Conservation (phyloP, 1,140 invertebrate genomes). For the Triops cancriformis region DNA sequence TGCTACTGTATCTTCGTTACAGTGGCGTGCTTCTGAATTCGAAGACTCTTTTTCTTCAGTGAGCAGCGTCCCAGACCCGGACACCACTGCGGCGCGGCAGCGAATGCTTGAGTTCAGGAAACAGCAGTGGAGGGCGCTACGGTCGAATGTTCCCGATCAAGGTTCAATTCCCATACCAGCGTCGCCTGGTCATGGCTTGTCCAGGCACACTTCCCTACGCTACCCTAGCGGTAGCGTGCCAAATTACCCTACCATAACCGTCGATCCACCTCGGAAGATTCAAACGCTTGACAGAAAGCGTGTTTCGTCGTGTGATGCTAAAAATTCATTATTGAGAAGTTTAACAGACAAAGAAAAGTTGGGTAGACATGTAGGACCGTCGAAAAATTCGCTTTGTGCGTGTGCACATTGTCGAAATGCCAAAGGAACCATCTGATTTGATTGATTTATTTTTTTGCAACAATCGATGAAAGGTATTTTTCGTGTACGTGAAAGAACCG, state of each 20-base stretch:
- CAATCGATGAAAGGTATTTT: too few relatives aligned
- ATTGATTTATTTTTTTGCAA: neutral
- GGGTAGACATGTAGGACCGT: conserved; percentile 63
- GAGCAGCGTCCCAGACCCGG: neutral
- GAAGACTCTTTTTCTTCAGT: neutral
- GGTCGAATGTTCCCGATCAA: neutral
- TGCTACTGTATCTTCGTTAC: conserved; percentile 8
- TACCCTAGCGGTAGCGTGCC: neutral
- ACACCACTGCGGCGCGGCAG: neutral
- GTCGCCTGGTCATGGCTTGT: too few relatives aligned
- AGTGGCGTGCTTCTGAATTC: conserved; percentile 14
- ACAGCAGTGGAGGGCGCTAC: conserved; percentile 19
- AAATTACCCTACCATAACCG: conserved; percentile 29
- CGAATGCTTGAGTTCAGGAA: conserved; percentile 20
- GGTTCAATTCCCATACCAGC: neutral
- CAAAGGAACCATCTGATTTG: neutral
- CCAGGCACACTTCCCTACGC: neutral
- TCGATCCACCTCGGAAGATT: conserved; percentile 33
- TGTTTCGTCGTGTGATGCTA: too few relatives aligned
- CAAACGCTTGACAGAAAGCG: neutral
- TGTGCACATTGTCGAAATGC: conserved; percentile 55
- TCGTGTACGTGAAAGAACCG: too few relatives aligned
- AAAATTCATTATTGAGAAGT: neutral
- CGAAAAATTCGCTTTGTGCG: conserved; percentile 61
- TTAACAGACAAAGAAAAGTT: conserved; percentile 50